Percentiles rank a stretch among this genome's conserved stretches.
These are phyloP conservation scores for Leuciscus waleckii DNA, from an alignment of 2,797 vertebrate species.

Conservation along the genomic window DNA sequence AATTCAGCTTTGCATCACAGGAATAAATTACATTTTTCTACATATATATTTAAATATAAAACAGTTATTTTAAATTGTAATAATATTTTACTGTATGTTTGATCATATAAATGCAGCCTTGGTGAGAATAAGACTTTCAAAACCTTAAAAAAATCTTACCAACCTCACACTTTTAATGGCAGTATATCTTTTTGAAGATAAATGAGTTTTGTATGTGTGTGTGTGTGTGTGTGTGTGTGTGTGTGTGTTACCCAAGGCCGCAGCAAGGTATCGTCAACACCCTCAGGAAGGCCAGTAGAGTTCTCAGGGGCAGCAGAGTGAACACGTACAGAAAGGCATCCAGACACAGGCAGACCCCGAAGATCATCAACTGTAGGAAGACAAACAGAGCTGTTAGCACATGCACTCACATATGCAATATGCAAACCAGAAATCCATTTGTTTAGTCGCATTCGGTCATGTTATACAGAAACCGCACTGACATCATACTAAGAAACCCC, in stretches of 20 bases:
- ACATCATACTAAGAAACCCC: constrained; percentile 8
- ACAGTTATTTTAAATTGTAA: background rate
- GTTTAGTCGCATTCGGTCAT: background rate
- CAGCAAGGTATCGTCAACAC: constrained; percentile 93
- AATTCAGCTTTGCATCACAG: background rate
- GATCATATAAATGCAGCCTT: background rate
- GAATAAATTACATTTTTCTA: background rate
- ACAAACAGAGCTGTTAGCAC: background rate
- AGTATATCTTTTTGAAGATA: background rate
- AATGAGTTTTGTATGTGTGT: constrained; percentile 12
- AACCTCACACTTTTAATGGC: background rate
- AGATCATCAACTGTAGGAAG: constrained; percentile 89
- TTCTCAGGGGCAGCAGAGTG: constrained; percentile 93
- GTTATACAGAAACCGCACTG: constrained; percentile 9
- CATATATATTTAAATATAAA: background rate
- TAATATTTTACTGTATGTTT: background rate
- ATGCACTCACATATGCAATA: background rate
- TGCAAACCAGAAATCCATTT: background rate
- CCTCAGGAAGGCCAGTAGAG: constrained; percentile 89
- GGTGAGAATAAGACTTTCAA: background rate
- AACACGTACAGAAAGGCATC: constrained; percentile 98
- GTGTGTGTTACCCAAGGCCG: constrained; percentile 85
- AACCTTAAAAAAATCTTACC: background rate
- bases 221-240: constrained; percentile 20
- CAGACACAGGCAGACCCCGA: constrained; percentile 95